Evolutionary conservation across 53 echinoderm and acorn worm species (phyloP), one percentile per base, ranked within the genome.

Genomic region (Luidia sarsii): DNA sequence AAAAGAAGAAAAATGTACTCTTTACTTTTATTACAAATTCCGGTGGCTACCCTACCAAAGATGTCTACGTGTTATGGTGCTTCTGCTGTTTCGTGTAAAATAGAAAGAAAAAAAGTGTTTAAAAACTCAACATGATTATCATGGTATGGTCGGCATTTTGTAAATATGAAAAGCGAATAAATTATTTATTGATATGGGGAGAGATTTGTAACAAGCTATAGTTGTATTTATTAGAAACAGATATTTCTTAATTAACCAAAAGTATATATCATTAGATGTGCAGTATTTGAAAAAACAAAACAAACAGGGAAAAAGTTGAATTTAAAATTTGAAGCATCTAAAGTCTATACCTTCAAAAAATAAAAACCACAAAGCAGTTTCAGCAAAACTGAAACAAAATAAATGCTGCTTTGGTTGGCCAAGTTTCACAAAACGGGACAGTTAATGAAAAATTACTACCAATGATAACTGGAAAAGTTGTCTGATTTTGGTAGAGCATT

Each of bases 171-270:
- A n/a, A 64, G 38, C 32, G 38, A 21, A 29, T 3, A 38, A 64
- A 64, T 2, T 35, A 64, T 64, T 64, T 64, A 64, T 64, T 64
- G 64, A 35, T n/a, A n/a, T n/a, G n/a, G 38, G 19, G 38, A 64
- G 64, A 57, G 59, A 64, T 64, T 64, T 64, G 30, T 64, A 38
- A 64, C 36, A 64, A 29, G 8, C 14, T 61, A 33, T 64, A 62
- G 30, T 35, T 37, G 64, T 64, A 38, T 64, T 64, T 64, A 35
- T 37, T 18, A 35, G 64, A 21, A n/a, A n/a, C n/a, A n/a, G n/a
- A n/a, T n/a, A n/a, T n/a, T n/a, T n/a, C n/a, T n/a, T n/a, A n/a
- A n/a, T n/a, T n/a, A n/a, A n/a, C n/a, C n/a, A 7, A 37, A 19
- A 37, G 36, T 37, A 16, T 27, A 38, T 4, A 64, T 0, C 38